Evolutionary conservation across 2,888 invertebrate genomes (phyloP).

Genomic region (Cheilosia urbana): DNA sequence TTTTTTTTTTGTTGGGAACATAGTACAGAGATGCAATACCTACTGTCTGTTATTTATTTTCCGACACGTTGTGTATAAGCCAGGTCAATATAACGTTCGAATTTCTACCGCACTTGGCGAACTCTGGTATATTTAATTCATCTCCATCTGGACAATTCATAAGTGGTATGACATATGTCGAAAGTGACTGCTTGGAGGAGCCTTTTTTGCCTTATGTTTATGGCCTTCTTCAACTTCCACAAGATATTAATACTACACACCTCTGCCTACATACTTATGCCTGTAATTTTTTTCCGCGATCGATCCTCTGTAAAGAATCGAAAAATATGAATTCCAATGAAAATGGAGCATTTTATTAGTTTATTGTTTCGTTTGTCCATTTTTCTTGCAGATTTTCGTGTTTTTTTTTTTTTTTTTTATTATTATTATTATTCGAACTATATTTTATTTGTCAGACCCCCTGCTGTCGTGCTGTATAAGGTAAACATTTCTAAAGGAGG

Average conservation of each 20-base stretch:
- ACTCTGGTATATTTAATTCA: too few species aligned
- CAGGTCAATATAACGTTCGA: too few species aligned
- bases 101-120: too few species aligned
- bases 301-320: conserved; percentile 20
- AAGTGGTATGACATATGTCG: too few species aligned
- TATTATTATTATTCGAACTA: conserved; percentile 37
- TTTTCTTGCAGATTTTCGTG: conserved; percentile 33
- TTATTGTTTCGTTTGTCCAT: conserved; percentile 64
- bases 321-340: conserved; percentile 69
- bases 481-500: conserved; percentile 38
- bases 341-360: conserved; percentile 71
- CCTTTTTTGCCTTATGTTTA: neutral
- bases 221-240: neutral
- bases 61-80: too few species aligned
- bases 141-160: too few species aligned
- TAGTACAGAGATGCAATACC: too few species aligned
- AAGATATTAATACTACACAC: neutral
- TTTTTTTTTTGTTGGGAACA: too few species aligned
- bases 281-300: conserved; percentile 1
- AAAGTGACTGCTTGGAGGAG: too few species aligned
- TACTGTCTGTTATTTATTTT: too few species aligned
- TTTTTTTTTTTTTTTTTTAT: conserved; percentile 10
- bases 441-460: conserved; percentile 51
- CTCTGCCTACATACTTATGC: too few species aligned
- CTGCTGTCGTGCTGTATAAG: conserved; percentile 59